Base-by-base conservation (phyloP, 1,140 invertebrate genomes). In the fruit fly (Drosophila melanogaster) region DNA sequence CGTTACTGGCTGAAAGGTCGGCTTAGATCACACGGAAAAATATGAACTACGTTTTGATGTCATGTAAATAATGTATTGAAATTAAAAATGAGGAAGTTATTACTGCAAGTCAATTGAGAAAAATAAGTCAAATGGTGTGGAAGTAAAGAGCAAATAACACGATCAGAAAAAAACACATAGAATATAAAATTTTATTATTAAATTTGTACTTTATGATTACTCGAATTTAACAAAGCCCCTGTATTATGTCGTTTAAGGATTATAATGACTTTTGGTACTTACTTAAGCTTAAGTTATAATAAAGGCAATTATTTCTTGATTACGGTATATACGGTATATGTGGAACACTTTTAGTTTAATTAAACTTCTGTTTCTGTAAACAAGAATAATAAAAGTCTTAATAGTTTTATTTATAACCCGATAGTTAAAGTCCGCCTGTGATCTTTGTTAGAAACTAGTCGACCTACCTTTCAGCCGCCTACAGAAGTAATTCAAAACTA, bases 1-100 rank as follows among this genome's bases (percentile, higher is more conserved):
- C 12, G 35, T 67, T 78, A 86, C 81, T 89, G 72, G 3, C 35
- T 12, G 30, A 76, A 89, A 89, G 84, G 83, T 89, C 64, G 57
- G 17, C 30, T 50, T 17, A 54, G 43, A 62, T 17, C 37, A 50
- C 24, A 43, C n/a, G 22, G 17, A 54, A 57, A 53, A 80, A 46
- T 30, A 22, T 22, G 49, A 22, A 22, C 19, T 22, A 22, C 19
- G 19, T 3, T 22, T 22, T 22, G 19, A 22, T 2, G 19, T 55
- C 7, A n/a, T 69, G 49, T 62, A 62, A 53, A 10, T 22, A 17
- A 44, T 15, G 19, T 11, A n/a, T 33, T 0, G 19, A 38, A 17
- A 11, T 8, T 15, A n/a, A 38, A 22, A 37, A 50, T 38, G 37
- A 61, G 66, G 40, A 73, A 72, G 26, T 73, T 30, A 15, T 69